phyloP scores from a whole-genome alignment of 2,888 invertebrate genomes.

The Melolontha melolontha region DNA sequence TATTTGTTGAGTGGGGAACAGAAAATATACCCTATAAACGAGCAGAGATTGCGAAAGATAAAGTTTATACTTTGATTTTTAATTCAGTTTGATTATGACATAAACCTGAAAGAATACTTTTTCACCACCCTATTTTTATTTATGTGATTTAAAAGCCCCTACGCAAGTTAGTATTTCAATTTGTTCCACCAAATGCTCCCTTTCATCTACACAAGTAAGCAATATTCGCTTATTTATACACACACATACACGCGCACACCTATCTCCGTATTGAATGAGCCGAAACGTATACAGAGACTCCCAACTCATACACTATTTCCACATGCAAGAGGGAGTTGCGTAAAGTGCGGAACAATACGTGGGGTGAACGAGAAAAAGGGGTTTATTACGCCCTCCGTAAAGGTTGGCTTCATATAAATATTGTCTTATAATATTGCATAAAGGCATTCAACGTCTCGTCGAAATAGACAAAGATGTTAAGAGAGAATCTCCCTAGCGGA shows the following conservation, averaged over 20 bases:
- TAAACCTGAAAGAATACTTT: no score
- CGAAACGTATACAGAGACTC: conserved; percentile 16
- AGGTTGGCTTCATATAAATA: conserved; percentile 61
- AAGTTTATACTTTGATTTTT: no score
- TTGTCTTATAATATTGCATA: conserved; percentile 61
- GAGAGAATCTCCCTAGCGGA: conserved; percentile 46
- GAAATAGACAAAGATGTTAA: conserved; percentile 44
- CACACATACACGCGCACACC: neutral
- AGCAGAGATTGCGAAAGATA: no score
- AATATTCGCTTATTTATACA: conserved; percentile 23
- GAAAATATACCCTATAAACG: no score
- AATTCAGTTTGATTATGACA: no score
- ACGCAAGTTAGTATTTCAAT: conserved; percentile 27
- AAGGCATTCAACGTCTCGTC: conserved; percentile 45
- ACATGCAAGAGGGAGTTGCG: neutral
- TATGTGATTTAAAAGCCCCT: conserved; percentile 12
- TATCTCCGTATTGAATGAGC: neutral
- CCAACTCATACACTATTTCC: neutral
- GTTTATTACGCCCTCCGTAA: conserved; percentile 60
- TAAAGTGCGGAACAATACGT: conserved; percentile 21
- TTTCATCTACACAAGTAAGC: conserved; percentile 32
- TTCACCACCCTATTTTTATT: no score
- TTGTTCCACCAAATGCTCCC: conserved; percentile 29
- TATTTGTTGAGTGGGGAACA: no score
- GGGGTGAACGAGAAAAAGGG: conserved; percentile 47